Evolutionary conservation across 2,797 vertebrate genomes (phyloP).

Genomic region (Sebastes kiyomatsui): DNA sequence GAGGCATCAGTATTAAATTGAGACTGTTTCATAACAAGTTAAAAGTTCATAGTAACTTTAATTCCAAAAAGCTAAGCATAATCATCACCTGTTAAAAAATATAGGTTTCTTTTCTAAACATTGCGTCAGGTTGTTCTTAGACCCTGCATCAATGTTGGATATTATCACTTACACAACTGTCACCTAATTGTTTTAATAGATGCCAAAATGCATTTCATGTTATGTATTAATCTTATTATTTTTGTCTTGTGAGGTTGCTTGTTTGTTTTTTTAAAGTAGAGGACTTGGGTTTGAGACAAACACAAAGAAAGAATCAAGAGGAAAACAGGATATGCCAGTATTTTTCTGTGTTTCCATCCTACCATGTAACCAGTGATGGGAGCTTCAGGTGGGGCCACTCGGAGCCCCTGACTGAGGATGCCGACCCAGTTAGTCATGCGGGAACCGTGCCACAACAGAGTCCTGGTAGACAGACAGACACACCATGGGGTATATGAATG

Average conservation of each 20-base stretch:
- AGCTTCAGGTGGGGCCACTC: slow-evolving; percentile 90
- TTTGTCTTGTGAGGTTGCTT: background rate
- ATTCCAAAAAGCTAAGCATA: background rate
- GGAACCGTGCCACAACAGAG: slow-evolving; percentile 92
- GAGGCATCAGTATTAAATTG: too few species aligned
- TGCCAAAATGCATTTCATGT: background rate
- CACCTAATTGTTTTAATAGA: background rate
- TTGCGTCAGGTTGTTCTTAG: too few species aligned
- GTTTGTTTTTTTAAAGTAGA: background rate
- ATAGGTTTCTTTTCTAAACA: background rate
- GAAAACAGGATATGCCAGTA: background rate
- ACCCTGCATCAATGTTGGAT: background rate
- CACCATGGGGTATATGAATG: background rate
- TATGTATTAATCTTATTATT: too few species aligned
- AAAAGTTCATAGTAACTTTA: too few species aligned
- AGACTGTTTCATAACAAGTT: background rate
- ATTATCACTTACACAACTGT: background rate
- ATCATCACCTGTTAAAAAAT: background rate
- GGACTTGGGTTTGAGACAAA: background rate
- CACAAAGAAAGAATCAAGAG: background rate
- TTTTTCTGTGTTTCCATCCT: slow-evolving; percentile 6
- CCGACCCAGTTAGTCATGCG: slow-evolving; percentile 92
- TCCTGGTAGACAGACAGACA: slow-evolving; percentile 72
- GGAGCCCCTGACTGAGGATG: slow-evolving; percentile 90
- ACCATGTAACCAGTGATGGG: slow-evolving; percentile 94